Conservation (phyloP, 2,113 vertebrate species). For the Catharus minimus region DNA sequence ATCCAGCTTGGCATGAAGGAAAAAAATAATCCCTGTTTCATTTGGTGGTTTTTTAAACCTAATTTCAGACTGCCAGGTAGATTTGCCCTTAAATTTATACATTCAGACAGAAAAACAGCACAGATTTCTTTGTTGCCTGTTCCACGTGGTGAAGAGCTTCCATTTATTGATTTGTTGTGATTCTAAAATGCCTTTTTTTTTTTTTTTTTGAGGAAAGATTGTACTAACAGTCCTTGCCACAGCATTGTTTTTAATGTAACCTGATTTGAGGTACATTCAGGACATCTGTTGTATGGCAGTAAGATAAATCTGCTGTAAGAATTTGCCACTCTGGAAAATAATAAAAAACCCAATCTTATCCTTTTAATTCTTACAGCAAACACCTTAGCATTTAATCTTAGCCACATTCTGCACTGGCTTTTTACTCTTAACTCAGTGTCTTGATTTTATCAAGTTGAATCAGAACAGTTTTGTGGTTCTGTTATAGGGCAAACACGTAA, state of each 20-base stretch:
- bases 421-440: background rate
- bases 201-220: background rate
- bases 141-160: background rate
- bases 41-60: background rate
- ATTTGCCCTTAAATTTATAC: background rate
- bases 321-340: background rate
- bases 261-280: background rate
- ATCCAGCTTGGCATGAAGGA: rapidly evolving
- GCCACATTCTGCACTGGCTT: background rate
- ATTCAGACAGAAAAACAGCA: background rate
- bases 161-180: background rate
- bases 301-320: background rate
- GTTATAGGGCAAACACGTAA: background rate
- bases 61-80: background rate
- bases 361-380: background rate
- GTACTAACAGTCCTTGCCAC: background rate
- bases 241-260: background rate
- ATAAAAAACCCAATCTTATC: background rate
- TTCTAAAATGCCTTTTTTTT: background rate
- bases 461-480: background rate
- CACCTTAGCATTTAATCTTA: background rate
- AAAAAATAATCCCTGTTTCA: background rate
- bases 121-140: background rate
- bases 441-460: background rate
- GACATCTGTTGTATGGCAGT: background rate